Evolutionary conservation across 2,888 invertebrate genomes (phyloP), one percentile per base, ranked within the genome.

Genomic region (Ryuthela nishihirai): DNA sequence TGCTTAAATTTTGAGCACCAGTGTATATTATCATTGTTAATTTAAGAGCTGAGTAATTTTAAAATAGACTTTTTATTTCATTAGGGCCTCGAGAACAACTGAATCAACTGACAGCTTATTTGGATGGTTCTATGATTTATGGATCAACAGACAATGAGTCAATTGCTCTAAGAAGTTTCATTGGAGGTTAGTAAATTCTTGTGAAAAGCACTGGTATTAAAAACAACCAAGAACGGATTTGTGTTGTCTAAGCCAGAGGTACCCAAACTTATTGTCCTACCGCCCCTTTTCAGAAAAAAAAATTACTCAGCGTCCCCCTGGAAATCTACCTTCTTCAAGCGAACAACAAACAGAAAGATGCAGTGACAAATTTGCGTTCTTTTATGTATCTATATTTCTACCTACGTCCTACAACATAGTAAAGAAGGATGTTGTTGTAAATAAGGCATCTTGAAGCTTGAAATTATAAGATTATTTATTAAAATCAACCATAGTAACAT

Each of bases 1-100:
- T n/a, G n/a, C n/a, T n/a, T n/a, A n/a, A n/a, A n/a, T n/a, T n/a
- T n/a, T n/a, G n/a, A n/a, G n/a, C n/a, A n/a, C n/a, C n/a, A n/a
- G n/a, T n/a, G n/a, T n/a, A n/a, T n/a, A n/a, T n/a, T n/a, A n/a
- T n/a, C n/a, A n/a, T n/a, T n/a, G n/a, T n/a, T n/a, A n/a, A n/a
- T n/a, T n/a, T n/a, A n/a, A n/a, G n/a, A n/a, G n/a, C n/a, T n/a
- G n/a, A n/a, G 15, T 36, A 15, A 15, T 17, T 36, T 17, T 17
- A 15, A 36, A 18, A 36, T 32, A 5, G n/a, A 15, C n/a, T 34
- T 6, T 35, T 12, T 21, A 23, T 44, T 7, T 21, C 4, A 25
- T 15, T 39, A 56, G 67, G 68, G 36, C 56, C 60, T 3, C 35
- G 67, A 42, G 64, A 67, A 38, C 67, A 67, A 32, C 29, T 67